Conservation (phyloP, 2,797 vertebrate genomes). For the Heteromormyrus szaboi region DNA sequence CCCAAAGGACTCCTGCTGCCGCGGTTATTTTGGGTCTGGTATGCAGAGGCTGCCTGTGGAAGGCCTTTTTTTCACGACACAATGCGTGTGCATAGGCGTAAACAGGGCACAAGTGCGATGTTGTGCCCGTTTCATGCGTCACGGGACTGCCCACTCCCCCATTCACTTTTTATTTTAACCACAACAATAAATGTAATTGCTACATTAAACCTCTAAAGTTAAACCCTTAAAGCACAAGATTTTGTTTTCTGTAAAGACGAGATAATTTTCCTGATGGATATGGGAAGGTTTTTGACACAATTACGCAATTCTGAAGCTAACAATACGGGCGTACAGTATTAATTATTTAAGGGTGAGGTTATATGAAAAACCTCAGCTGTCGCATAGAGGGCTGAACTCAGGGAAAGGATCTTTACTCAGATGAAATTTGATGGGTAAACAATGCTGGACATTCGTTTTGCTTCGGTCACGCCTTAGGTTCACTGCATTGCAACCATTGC, state of each 20-base stretch:
- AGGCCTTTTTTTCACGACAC: constrained; percentile 14
- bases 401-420: background rate
- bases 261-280: background rate
- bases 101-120: background rate
- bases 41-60: constrained; percentile 24
- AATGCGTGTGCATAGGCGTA: constrained; percentile 8
- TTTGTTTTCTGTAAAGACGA: background rate
- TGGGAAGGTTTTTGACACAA: background rate
- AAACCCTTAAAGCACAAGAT: background rate
- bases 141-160: background rate
- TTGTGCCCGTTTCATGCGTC: background rate
- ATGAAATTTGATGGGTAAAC: constrained; percentile 6
- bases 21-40: constrained; percentile 43
- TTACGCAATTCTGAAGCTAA: background rate
- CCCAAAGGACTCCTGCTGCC: constrained; percentile 41
- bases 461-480: background rate
- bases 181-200: background rate
- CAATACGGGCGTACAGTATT: background rate
- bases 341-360: background rate
- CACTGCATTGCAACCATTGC: constrained; percentile 43
- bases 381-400: background rate
- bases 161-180: background rate
- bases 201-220: background rate
- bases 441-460: background rate
- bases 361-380: background rate